Evolutionary conservation across 2,113 vertebrate species (phyloP), one percentile per base, ranked within the genome.

Genomic region (Podarcis muralis): DNA sequence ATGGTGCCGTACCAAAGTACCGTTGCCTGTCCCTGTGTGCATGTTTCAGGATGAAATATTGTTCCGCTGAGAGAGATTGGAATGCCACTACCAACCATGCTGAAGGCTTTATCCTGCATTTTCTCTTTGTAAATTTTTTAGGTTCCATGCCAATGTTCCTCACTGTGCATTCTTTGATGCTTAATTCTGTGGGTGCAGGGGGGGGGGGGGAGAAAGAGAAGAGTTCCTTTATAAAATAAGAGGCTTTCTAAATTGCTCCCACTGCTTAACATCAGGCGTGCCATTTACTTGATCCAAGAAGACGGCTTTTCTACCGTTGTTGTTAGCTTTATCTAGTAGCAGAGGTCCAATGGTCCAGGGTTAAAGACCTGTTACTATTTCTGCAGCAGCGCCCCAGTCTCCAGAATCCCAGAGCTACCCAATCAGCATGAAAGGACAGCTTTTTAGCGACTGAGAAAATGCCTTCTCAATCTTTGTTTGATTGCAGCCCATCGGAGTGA

Each of bases 161-260:
- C 43, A 20, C 35, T 25, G 20, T 87, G 91, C 83, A 74, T 84
- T 16, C 32, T 80, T 59, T 79, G 27, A 15, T 72, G 9, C 62
- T 30, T 16, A 32, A 30, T 0, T 16, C 16, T 20, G 3, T 0
- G 0, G 0, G 1, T 3, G 30, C 15, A 27, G 84, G 9, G 48
- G 48, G 48, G 48, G 48, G 48, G 48, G 9, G 6, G 6, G 40
- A 32, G 59, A 81, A 81, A 81, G 57, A 65, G 2, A 82, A 72
- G n/a, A 78, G 3, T 0, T 0, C 89, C 15, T 69, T 84, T n/a
- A 30, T 72, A 27, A 30, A 48, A 79, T 30, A 13, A 53, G 25
- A 16, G 40, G 9, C 48, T 43, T 5, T 35, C 18, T 62, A 62
- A 81, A 35, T 9, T 23, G 7, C 57, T 35, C 20, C 5, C 18